These are phyloP conservation scores for Cranoglanis bouderius DNA, from an alignment of 2,113 vertebrate genomes.

Conservation along the genomic window DNA sequence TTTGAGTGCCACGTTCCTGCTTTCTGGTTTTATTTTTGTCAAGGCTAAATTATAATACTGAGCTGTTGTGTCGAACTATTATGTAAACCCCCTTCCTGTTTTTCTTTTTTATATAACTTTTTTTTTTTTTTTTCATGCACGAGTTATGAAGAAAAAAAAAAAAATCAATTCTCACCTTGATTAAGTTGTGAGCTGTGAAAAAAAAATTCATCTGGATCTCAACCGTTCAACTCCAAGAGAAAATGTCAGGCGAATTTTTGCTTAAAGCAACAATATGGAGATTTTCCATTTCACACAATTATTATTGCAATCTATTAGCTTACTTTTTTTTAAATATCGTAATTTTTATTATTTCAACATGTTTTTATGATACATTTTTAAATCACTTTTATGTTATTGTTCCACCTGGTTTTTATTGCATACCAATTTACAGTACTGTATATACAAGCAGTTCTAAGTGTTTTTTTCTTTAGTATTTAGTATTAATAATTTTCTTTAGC, in stretches of 20 bases:
- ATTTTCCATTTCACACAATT: neutral
- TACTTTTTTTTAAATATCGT: no score
- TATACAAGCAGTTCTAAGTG: no score
- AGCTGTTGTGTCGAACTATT: neutral
- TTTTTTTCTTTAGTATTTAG: no score
- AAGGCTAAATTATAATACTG: neutral
- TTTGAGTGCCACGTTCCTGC: neutral
- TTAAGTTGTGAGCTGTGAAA: neutral
- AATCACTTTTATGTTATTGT: no score
- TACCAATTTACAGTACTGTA: no score
- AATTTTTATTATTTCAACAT: no score
- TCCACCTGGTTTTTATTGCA: neutral
- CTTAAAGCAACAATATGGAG: neutral
- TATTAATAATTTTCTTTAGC: no score
- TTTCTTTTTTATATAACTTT: neutral
- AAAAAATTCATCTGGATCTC: neutral
- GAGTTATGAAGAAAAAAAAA: neutral
- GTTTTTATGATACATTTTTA: no score
- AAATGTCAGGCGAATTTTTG: no score
- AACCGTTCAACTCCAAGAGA: neutral
- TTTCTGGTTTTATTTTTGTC: neutral
- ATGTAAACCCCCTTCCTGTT: neutral
- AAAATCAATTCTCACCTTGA: neutral
- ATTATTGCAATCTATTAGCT: neutral
- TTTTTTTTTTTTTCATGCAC: neutral